These are phyloP conservation scores for Catostomus latipinnis DNA, from an alignment of 2,797 vertebrate genomes.

Conservation along the genomic window DNA sequence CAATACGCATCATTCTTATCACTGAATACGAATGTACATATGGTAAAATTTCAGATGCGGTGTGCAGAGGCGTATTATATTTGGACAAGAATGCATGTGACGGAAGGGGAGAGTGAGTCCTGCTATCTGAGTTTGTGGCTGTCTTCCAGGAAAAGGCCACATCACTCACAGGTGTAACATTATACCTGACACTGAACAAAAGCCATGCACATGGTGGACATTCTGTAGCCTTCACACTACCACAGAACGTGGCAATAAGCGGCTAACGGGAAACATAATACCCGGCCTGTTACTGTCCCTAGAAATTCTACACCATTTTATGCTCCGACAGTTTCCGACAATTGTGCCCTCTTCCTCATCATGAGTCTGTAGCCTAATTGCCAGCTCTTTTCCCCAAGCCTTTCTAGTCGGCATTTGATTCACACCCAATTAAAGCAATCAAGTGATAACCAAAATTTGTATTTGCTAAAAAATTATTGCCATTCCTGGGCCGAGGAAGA, in stretches of 20 bases:
- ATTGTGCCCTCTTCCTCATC: conserved; percentile 35
- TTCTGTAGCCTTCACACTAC: conserved; percentile 58
- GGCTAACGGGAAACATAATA: conserved; percentile 73
- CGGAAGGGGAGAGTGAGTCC: background rate
- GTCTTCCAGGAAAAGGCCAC: conserved; percentile 71
- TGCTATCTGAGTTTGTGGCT: conserved; percentile 50
- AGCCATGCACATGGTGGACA: conserved; percentile 68
- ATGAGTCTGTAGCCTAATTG: conserved; percentile 43
- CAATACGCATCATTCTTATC: conserved; percentile 10
- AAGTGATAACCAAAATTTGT: conserved; percentile 52
- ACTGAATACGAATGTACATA: background rate
- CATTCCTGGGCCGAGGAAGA: conserved; percentile 20
- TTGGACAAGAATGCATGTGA: conserved; percentile 7
- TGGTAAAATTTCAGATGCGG: background rate
- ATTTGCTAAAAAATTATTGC: conserved; percentile 42
- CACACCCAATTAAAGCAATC: conserved; percentile 55
- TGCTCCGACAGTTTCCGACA: conserved; percentile 28
- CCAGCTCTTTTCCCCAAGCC: conserved; percentile 43
- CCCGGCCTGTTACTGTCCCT: conserved; percentile 56
- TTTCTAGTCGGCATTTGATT: conserved; percentile 44
- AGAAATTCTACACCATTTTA: conserved; percentile 51
- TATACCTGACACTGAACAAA: conserved; percentile 79
- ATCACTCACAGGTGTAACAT: conserved; percentile 74
- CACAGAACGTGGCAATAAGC: conserved; percentile 48
- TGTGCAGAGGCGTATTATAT: conserved; percentile 40